Evolutionary conservation across 2,888 invertebrate genomes (phyloP).

Genomic region (Pristionchus entomophagus): DNA sequence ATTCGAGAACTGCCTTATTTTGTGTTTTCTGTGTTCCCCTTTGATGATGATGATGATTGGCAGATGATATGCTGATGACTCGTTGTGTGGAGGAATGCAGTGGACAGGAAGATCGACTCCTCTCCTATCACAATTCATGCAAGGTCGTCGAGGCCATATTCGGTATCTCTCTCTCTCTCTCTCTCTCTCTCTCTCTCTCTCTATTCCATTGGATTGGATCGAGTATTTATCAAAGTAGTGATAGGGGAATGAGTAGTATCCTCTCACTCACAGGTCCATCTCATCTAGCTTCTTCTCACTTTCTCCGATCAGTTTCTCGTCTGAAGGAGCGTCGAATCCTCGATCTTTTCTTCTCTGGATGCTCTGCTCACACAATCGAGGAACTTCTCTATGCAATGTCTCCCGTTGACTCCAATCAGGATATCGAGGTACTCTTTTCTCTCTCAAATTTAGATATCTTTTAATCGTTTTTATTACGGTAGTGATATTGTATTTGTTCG

Average conservation of each 20-base stretch:
- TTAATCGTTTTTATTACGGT: no score
- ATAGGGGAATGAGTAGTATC: background rate
- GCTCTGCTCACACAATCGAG: constrained; percentile 60
- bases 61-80: constrained; percentile 41
- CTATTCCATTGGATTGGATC: background rate
- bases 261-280: no score
- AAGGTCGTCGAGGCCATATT: constrained; percentile 50
- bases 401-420: constrained; percentile 51
- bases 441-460: background rate
- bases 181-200: no score
- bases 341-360: constrained; percentile 59
- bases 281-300: constrained; percentile 52
- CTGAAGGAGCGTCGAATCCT: constrained; percentile 58
- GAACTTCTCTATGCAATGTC: constrained; percentile 54
- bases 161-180: constrained; percentile 43
- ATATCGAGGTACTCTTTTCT: constrained; percentile 50
- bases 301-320: constrained; percentile 53
- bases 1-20: no score
- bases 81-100: constrained; percentile 54
- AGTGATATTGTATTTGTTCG: no score
- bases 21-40: no score
- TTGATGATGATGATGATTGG: no score
- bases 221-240: background rate
- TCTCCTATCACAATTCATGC: constrained; percentile 59
- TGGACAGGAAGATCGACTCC: constrained; percentile 57